These are phyloP conservation scores for Rousettus leschenaultii DNA, from an alignment of 2,113 vertebrate genomes.

Conservation along the genomic window DNA sequence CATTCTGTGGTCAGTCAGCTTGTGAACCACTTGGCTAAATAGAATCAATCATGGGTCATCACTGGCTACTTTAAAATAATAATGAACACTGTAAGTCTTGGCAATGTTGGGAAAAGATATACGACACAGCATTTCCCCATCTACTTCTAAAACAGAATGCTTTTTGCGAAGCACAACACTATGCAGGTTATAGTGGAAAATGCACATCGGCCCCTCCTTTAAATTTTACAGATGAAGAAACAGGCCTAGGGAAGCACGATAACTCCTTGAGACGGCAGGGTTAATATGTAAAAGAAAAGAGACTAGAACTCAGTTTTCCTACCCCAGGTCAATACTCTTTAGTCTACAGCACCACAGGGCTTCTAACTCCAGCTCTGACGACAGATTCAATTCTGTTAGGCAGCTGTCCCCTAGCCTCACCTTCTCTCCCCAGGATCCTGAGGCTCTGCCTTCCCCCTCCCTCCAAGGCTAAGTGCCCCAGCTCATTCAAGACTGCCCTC, in stretches of 20 bases:
- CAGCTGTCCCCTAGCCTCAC: neutral
- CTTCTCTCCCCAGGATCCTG: neutral
- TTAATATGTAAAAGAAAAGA: neutral
- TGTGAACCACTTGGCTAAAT: neutral
- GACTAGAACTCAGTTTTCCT: neutral
- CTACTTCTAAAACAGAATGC: neutral
- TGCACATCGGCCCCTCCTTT: neutral
- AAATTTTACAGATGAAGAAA: neutral
- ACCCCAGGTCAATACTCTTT: neutral
- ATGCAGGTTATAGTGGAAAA: neutral
- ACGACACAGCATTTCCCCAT: neutral
- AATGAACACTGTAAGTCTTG: neutral
- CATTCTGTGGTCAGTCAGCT: neutral
- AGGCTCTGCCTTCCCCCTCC: neutral
- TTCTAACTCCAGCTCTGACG: neutral
- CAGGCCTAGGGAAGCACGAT: neutral
- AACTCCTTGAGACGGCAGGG: neutral
- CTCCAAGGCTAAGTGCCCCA: neutral
- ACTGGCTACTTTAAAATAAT: neutral
- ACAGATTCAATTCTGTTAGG: neutral
- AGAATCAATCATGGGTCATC: neutral
- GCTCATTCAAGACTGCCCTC: neutral
- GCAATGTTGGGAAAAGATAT: neutral
- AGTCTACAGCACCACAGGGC: neutral
- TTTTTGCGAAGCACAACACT: neutral